These are phyloP conservation scores for Pelmatolapia mariae DNA, from an alignment of 2,113 vertebrate genomes.

Conservation along the genomic window DNA sequence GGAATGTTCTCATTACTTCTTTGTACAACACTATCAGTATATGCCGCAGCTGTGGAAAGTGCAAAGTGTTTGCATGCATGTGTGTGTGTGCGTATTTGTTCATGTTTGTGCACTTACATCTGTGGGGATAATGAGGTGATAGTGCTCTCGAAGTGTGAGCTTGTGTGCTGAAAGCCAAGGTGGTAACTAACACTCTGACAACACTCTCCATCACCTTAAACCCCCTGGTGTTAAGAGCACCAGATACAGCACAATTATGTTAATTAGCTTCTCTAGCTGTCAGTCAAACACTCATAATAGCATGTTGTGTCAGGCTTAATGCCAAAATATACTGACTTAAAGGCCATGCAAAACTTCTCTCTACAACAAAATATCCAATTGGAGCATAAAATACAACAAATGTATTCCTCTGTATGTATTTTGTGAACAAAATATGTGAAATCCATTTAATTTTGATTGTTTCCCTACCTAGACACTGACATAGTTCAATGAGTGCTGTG, in stretches of 20 bases:
- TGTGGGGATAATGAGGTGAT: constrained; percentile 42
- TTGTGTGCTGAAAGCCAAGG: constrained; percentile 27
- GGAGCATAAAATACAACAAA: not conserved
- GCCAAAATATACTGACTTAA: not conserved
- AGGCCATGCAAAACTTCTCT: not conserved
- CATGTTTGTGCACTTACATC: not conserved
- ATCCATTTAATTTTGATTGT: not conserved
- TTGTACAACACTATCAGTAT: constrained; percentile 33
- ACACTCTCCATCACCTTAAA: constrained; percentile 43
- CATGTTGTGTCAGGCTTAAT: not conserved
- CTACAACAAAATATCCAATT: not conserved
- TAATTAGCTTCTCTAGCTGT: constrained; percentile 35
- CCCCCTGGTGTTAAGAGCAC: constrained; percentile 15
- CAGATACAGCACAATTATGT: constrained; percentile 39
- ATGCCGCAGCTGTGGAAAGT: not conserved
- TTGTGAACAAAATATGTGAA: not conserved
- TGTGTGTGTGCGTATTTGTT: not conserved
- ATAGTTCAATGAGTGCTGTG: not conserved
- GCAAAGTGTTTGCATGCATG: not conserved
- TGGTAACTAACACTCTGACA: constrained; percentile 46
- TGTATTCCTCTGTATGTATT: not conserved
- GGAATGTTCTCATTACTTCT: constrained; percentile 58
- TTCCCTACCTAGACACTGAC: not conserved
- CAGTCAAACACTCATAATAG: constrained; percentile 31
- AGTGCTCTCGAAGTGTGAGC: not conserved